A percentile compares a stretch with the other conserved stretches of the same genome.
These are phyloP conservation scores for Epicampocera succincta DNA, from an alignment of 2,888 invertebrate genomes.

Conservation along the genomic window DNA sequence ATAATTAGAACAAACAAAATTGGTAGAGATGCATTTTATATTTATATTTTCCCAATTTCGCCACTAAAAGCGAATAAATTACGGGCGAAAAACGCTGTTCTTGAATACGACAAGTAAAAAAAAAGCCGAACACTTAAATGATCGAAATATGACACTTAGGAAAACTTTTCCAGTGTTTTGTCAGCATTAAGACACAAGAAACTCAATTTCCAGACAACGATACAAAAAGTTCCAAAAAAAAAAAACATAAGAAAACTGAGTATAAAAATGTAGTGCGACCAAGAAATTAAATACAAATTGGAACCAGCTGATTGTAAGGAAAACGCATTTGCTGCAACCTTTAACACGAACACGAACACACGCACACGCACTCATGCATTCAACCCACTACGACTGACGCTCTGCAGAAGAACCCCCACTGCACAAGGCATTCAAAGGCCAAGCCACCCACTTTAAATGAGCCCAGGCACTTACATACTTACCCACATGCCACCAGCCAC, in stretches of 20 bases:
- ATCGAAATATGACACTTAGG: conserved; percentile 56
- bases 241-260: conserved; percentile 22
- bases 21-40: too few relatives aligned
- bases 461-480: conserved; percentile 54
- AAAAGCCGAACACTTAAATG: conserved; percentile 28
- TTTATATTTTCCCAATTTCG: too few relatives aligned
- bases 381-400: conserved; percentile 7
- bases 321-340: conserved; percentile 65
- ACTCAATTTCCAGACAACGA: conserved; percentile 36
- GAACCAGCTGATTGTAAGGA: conserved; percentile 63
- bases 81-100: conserved; percentile 16
- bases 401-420: conserved; percentile 44
- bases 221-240: too few relatives aligned
- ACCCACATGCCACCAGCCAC: conserved; percentile 17
- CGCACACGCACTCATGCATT: conserved; percentile 3
- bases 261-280: conserved; percentile 30
- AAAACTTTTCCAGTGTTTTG: conserved; percentile 42
- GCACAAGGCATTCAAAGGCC: conserved; percentile 60
- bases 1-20: too few relatives aligned
- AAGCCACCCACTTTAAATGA: conserved; percentile 69
- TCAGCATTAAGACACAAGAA: conserved; percentile 11
- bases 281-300: conserved; percentile 25
- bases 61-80: conserved; percentile 26
- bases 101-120: not conserved
- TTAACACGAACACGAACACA: conserved; percentile 36